These are phyloP conservation scores for Eupithecia exiguata DNA, from an alignment of 2,888 invertebrate genomes.

Conservation along the genomic window DNA sequence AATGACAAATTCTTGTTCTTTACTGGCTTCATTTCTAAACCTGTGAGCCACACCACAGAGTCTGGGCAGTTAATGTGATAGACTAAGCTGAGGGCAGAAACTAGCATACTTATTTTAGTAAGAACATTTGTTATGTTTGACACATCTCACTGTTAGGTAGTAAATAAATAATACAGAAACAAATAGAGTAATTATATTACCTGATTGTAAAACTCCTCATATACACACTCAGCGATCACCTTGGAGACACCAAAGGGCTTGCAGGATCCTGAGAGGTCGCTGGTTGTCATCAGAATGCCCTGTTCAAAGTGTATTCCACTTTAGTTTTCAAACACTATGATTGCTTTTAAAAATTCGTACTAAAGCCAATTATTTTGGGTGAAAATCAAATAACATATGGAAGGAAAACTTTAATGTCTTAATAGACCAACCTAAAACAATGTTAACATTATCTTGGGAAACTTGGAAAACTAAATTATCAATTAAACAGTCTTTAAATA, in stretches of 20 bases:
- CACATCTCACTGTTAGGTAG: too few relatives aligned
- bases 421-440: not conserved
- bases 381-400: not conserved
- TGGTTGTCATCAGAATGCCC: conserved; percentile 84
- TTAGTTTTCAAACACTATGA: not conserved
- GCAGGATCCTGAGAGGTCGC: conserved; percentile 84
- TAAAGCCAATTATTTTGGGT: not conserved
- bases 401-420: not conserved
- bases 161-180: not conserved
- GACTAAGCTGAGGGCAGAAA: too few relatives aligned
- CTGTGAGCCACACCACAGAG: too few relatives aligned
- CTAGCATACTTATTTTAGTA: too few relatives aligned
- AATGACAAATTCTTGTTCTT: too few relatives aligned
- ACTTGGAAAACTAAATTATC: not conserved
- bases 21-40: too few relatives aligned
- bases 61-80: too few relatives aligned
- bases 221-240: conserved; percentile 79
- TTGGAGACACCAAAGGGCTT: conserved; percentile 84
- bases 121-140: too few relatives aligned
- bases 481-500: not conserved
- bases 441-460: not conserved
- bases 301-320: conserved; percentile 39
- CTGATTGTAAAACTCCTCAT: conserved; percentile 82
- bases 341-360: not conserved
- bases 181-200: conserved; percentile 48